A percentile compares a stretch with the other conserved stretches of the same genome.
phyloP scores from a whole-genome alignment of 2,797 vertebrate genomes.

The Chelon auratus region DNA sequence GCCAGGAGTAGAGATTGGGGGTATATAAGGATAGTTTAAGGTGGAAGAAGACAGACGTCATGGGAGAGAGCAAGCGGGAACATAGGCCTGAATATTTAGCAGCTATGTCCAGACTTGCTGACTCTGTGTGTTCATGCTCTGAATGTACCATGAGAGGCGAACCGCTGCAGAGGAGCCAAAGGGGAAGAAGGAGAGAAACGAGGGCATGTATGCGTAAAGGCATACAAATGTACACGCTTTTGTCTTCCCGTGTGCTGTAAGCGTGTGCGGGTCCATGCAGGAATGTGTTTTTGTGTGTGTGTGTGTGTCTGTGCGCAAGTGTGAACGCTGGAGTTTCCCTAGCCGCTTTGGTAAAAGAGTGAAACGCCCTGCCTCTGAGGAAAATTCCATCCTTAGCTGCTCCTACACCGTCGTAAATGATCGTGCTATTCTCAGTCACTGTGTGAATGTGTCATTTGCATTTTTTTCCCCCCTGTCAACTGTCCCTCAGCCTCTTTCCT shows the following conservation, averaged over 20 bases:
- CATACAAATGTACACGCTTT: constrained; percentile 26
- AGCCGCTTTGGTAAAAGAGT: constrained; percentile 41
- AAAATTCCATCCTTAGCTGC: constrained; percentile 67
- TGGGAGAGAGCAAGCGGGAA: constrained; percentile 45
- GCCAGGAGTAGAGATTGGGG: not conserved
- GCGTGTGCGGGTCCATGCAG: constrained; percentile 30
- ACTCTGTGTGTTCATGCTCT: constrained; percentile 79
- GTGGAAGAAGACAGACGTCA: constrained; percentile 54
- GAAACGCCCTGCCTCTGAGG: constrained; percentile 72
- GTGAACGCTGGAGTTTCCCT: constrained; percentile 59
- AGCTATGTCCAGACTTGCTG: constrained; percentile 83
- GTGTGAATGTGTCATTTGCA: constrained; percentile 20
- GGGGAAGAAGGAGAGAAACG: constrained; percentile 25
- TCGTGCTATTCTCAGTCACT: constrained; percentile 33
- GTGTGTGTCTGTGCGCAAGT: constrained; percentile 1
- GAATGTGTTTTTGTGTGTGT: constrained; percentile 38
- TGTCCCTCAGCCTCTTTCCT: constrained; percentile 19
- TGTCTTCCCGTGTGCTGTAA: constrained; percentile 5
- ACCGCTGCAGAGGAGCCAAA: constrained; percentile 38
- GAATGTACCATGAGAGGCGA: constrained; percentile 73
- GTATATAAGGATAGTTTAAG: constrained; percentile 47
- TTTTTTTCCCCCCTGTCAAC: not conserved
- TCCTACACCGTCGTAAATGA: constrained; percentile 63
- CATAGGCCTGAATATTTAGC: constrained; percentile 78
- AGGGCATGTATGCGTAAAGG: constrained; percentile 33